Evolutionary conservation across 1,140 invertebrate species (phyloP).

Genomic region (Palaemon carinicauda): DNA sequence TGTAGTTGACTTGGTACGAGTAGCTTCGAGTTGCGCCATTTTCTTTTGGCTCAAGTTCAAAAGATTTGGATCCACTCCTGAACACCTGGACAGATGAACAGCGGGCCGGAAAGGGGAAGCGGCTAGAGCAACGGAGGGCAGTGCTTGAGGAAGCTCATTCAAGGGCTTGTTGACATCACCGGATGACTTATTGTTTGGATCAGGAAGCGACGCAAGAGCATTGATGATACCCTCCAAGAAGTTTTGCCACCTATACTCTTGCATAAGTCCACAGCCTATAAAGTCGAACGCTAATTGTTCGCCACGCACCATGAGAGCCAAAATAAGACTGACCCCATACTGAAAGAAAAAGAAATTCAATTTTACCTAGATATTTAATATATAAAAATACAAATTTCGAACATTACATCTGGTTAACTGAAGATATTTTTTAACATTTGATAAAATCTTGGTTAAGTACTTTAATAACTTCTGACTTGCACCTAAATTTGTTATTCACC

Average conservation of each 20-base stretch:
- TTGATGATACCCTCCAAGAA: constrained; percentile 13
- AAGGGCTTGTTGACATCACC: constrained; percentile 14
- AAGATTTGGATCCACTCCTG: not conserved
- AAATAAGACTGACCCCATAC: constrained; percentile 41
- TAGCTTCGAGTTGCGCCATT: constrained; percentile 10
- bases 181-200: not conserved
- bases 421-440: too few relatives aligned
- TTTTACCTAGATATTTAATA: too few relatives aligned
- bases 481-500: too few relatives aligned
- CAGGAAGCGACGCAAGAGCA: not conserved
- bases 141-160: constrained; percentile 29
- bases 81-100: constrained; percentile 30
- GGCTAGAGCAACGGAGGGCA: constrained; percentile 40
- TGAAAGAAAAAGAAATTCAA: not conserved
- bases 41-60: constrained; percentile 31
- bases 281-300: constrained; percentile 1
- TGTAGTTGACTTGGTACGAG: not conserved
- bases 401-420: too few relatives aligned
- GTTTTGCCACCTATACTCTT: constrained; percentile 13
- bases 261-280: not conserved
- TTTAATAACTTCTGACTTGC: too few relatives aligned
- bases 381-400: too few relatives aligned
- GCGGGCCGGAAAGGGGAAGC: constrained; percentile 38
- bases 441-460: too few relatives aligned
- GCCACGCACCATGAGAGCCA: constrained; percentile 42